phyloP scores from a whole-genome alignment of 2,797 vertebrate species.

The Varecia variegata region DNA sequence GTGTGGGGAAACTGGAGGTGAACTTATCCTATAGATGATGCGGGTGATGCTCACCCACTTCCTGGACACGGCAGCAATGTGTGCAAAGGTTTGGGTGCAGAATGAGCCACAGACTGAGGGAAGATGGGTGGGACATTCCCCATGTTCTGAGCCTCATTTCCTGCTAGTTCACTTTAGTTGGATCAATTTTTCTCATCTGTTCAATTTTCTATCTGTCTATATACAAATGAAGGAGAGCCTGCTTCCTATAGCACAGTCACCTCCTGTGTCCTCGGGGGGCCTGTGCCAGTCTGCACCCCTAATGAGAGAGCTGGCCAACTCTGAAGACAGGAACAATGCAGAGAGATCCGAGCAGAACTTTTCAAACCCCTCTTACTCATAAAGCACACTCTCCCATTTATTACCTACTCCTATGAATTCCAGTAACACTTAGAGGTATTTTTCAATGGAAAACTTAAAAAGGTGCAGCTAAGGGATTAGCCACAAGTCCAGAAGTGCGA shows the following conservation, averaged over 20 bases:
- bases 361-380: background rate
- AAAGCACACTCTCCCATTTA: background rate
- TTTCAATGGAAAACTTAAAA: conserved; percentile 20
- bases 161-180: background rate
- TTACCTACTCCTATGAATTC: background rate
- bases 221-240: background rate
- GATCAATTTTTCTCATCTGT: background rate
- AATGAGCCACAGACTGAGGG: background rate
- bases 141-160: background rate
- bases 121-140: background rate
- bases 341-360: background rate
- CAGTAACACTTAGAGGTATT: background rate
- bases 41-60: background rate
- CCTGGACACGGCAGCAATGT: background rate
- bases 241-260: background rate
- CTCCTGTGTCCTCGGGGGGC: background rate
- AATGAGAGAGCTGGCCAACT: background rate
- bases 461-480: background rate
- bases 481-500: background rate
- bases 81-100: background rate
- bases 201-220: background rate
- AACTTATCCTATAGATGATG: rapidly evolving
- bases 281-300: too few relatives aligned
- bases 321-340: background rate
- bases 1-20: rapidly evolving